Evolutionary conservation across 2,113 vertebrate species (phyloP), one percentile per base, ranked within the genome.

Genomic region (Megaceryle maxima): DNA sequence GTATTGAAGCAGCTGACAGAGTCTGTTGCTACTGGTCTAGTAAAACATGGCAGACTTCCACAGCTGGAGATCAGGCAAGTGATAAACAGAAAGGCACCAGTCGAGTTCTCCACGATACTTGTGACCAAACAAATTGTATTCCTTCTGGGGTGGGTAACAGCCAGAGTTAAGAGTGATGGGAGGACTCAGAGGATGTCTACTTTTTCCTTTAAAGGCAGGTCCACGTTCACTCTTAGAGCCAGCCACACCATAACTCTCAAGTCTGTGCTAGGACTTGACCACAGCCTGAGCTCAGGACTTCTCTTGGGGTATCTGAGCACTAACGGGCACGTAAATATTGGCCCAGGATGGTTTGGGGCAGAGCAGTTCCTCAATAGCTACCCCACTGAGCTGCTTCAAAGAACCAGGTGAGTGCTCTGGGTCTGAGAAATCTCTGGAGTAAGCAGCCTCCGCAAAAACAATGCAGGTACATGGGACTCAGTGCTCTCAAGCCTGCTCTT

Each of bases 1-100:
- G 88, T 86, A 79, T n/a, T 46, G 85, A 92, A 91, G 72, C 77
- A 88, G 73, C 87, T 88, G 77, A 80, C 57, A 39, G 88, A 68
- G 76, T 83, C 56, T 1, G 0, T 59, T 94, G 91, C 88, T 94
- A 75, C 73, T 37, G 21, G n/a, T 78, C 41, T 75, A 83, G 60
- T 51, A 78, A 87, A 95, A 82, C 55, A 66, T 1, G 25, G 55
- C 28, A 43, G 73, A 57, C 72, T 90, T 92, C 96, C 83, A 80
- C 59, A 88, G 77, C 76, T 0, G 33, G 28, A 92, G 80, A 88
- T 64, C 84, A 92, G 92, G 76, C 50, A 89, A 94, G 93, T 70
- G 63, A 95, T 68, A 79, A 92, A 94, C 84, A 74, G 67, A 95
- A 94, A 95, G 92, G 94, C 97, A 96, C 89, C 35, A 0, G 86